Base-by-base conservation (phyloP, 2,797 vertebrate genomes). In the Octomys mimax region DNA sequence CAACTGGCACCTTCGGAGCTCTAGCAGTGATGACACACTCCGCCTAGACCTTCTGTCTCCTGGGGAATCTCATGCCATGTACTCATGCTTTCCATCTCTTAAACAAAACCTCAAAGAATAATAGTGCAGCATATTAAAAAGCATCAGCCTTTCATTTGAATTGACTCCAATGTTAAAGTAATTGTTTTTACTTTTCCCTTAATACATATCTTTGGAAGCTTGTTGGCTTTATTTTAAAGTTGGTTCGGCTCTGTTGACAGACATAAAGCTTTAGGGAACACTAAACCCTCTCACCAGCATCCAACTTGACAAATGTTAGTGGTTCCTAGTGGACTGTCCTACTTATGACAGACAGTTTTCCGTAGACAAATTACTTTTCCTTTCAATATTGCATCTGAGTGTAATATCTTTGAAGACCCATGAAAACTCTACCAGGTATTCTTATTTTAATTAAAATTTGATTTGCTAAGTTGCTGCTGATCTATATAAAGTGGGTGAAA, bases 401-500 rank as follows among this genome's bases (percentile, higher is more conserved):
- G 1, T 66, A 68, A 94, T 75, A 89, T 87, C 24, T 66, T 75
- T 82, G 78, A 95, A 94, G 87, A 82, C 18, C 42, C 84, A 21
- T 73, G 88, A 92, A 93, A 26, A 16, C 42, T 92, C 54, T 92
- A 24, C 59, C 42, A 93, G 57, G 54, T 54, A 82, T 92, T 94
- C 28, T 26, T 85, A 85, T 68, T 95, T 96, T 94, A 88, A 92
- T 88, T 94, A 82, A 89, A 88, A 91, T 71, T 84, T 42, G 59
- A 96, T 49, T 89, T 46, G 49, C 36, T 83, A 80, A 36, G 33
- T 68, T 93, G 31, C n/a, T 52, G 26, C 49, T 68, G 42, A 73
- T 95, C 81, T 95, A 79, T 82, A 88, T 71, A 64, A 21, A 70
- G 19, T 75, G 36, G 3, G 33, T 73, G 42, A 73, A 92, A 79